Conservation (phyloP, 1,140 invertebrate genomes). For the Pentalonia nigronervosa region DNA sequence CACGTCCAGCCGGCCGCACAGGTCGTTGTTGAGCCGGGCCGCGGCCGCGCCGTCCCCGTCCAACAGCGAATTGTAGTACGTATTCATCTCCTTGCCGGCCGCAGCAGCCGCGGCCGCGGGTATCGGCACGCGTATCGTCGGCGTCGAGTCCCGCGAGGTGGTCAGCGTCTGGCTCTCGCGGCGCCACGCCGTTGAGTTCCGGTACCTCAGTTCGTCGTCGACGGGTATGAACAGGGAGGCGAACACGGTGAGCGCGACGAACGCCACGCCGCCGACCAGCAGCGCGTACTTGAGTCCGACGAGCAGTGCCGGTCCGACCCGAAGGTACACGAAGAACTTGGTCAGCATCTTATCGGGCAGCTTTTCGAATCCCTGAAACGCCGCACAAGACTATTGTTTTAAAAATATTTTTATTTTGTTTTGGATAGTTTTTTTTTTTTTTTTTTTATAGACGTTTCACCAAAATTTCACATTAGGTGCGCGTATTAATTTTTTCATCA, state of each 20-base stretch:
- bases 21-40: slow-evolving; percentile 15
- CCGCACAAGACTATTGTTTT: neutral
- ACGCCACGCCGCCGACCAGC: slow-evolving; percentile 68
- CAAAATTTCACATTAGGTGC: too few relatives aligned
- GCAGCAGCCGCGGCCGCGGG: neutral
- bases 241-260: slow-evolving; percentile 66
- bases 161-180: slow-evolving; percentile 45
- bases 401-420: neutral
- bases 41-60: neutral
- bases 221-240: slow-evolving; percentile 64
- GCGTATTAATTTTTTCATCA: too few relatives aligned
- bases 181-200: slow-evolving; percentile 36
- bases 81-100: slow-evolving; percentile 41
- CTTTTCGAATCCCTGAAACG: slow-evolving; percentile 71
- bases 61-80: slow-evolving; percentile 32
- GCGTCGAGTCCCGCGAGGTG: neutral
- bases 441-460: too few relatives aligned
- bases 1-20: slow-evolving; percentile 37
- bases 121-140: neutral
- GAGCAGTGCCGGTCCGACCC: slow-evolving; percentile 72
- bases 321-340: slow-evolving; percentile 77
- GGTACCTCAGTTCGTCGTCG: slow-evolving; percentile 57
- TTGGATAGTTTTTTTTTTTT: too few relatives aligned
- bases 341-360: slow-evolving; percentile 70
- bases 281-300: slow-evolving; percentile 69